phyloP scores from a whole-genome alignment of 2,113 vertebrate genomes.

The Numida meleagris region DNA sequence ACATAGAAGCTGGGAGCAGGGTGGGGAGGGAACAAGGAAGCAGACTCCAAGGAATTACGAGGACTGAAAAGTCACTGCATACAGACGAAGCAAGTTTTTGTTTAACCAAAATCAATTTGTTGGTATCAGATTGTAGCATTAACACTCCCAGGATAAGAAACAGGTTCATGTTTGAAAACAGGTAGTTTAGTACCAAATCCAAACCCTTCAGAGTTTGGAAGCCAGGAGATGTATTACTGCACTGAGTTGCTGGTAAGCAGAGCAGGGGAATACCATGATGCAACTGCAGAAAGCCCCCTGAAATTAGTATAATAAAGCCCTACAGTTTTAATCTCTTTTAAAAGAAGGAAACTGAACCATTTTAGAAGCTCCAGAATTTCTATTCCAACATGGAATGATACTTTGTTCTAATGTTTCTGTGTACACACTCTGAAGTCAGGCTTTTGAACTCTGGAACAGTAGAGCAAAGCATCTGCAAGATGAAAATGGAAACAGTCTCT shows the following conservation, averaged over 20 bases:
- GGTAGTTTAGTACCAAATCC: background rate
- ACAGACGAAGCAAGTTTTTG: background rate
- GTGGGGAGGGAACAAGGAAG: background rate
- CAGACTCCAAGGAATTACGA: background rate
- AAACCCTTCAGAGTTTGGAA: background rate
- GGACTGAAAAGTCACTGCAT: background rate
- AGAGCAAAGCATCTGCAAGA: background rate
- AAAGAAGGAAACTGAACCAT: background rate
- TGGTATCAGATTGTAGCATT: background rate
- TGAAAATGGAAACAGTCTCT: background rate
- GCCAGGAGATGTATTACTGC: background rate
- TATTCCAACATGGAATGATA: background rate
- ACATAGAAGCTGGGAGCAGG: background rate
- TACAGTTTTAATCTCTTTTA: background rate
- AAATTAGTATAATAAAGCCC: background rate
- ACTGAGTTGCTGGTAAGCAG: background rate
- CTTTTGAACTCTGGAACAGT: background rate
- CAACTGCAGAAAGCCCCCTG: background rate
- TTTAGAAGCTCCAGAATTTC: background rate
- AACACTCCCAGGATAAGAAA: background rate
- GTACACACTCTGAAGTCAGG: background rate
- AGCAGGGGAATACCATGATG: background rate
- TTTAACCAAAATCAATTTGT: background rate
- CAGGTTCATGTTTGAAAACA: background rate
- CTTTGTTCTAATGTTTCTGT: background rate